phyloP scores from a whole-genome alignment of 2,797 vertebrate genomes.

The Streptopelia turtur region DNA sequence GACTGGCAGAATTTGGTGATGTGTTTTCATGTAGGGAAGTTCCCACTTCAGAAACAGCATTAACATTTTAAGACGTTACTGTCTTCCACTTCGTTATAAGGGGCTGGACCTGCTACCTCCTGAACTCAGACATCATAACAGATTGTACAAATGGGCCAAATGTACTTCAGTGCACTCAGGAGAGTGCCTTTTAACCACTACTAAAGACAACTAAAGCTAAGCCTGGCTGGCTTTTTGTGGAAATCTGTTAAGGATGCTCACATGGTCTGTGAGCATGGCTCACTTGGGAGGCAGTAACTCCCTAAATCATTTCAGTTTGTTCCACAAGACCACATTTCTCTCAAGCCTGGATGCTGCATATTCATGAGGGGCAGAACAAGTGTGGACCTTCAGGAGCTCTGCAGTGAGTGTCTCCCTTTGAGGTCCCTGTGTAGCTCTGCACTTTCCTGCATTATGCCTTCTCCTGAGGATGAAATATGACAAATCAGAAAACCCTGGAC shows the following conservation, averaged over 20 bases:
- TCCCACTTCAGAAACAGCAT: neutral
- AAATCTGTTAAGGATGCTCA: neutral
- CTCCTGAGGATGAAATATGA: neutral
- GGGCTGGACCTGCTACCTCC: neutral
- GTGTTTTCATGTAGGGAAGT: neutral
- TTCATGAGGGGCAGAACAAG: neutral
- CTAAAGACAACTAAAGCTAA: neutral
- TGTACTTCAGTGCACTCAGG: neutral
- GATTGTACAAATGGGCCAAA: neutral
- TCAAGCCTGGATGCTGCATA: neutral
- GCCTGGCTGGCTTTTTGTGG: neutral
- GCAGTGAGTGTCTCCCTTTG: neutral
- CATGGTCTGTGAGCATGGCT: neutral
- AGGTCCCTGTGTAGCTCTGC: neutral
- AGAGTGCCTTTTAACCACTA: neutral
- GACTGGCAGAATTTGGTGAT: neutral
- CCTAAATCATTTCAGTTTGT: neutral
- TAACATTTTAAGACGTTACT: neutral
- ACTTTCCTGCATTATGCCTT: neutral
- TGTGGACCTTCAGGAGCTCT: neutral
- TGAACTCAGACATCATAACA: neutral
- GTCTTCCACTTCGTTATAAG: neutral
- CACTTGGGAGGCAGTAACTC: neutral
- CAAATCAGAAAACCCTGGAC: neutral
- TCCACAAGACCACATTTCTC: neutral